phyloP scores from a whole-genome alignment of 1,140 invertebrate genomes.

The Trichonephila clavipes region DNA sequence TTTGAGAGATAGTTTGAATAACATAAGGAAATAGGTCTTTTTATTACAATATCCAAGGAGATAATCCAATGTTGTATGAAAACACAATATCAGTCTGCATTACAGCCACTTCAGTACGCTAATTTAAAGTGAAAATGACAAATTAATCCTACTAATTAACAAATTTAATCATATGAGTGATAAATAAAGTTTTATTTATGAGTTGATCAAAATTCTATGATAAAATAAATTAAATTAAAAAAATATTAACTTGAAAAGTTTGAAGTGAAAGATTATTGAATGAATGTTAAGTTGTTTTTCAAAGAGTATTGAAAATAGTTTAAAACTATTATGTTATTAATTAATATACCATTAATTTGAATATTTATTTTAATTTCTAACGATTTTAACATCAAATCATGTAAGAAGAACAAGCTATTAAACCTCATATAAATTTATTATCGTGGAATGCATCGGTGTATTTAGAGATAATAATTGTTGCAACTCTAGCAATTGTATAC shows the following conservation, averaged over 20 bases:
- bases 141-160: too few species aligned
- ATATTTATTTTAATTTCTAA: not conserved
- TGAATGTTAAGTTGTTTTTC: not conserved
- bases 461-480: not conserved
- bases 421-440: not conserved
- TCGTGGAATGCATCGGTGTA: slow-evolving; percentile 2
- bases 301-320: not conserved
- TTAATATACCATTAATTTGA: not conserved
- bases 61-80: too few species aligned
- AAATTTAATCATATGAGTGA: too few species aligned
- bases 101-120: too few species aligned
- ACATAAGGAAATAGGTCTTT: too few species aligned
- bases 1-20: too few species aligned
- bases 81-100: too few species aligned
- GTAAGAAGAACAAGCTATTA: slow-evolving; percentile 4
- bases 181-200: too few species aligned
- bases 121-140: too few species aligned
- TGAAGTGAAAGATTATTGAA: not conserved
- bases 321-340: not conserved
- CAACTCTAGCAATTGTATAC: not conserved
- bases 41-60: too few species aligned
- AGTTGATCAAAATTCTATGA: too few species aligned
- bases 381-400: not conserved
- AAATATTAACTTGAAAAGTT: not conserved
- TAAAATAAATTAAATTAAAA: not conserved